phyloP scores from a whole-genome alignment of 2,888 invertebrate genomes.

The Ophioninae sp. region DNA sequence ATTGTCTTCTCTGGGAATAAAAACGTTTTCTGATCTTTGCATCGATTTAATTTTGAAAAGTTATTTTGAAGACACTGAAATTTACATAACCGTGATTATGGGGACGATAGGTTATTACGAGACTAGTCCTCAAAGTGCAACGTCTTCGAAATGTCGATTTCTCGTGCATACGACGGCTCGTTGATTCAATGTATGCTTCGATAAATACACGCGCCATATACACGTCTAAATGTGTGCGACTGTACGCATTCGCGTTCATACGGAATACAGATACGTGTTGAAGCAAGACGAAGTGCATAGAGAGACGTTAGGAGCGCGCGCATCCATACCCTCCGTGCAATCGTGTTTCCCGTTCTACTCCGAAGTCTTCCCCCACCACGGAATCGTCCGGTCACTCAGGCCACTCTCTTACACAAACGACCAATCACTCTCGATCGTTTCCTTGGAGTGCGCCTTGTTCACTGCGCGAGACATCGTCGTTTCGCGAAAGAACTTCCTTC shows the following conservation, averaged over 20 bases:
- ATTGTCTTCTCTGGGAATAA: no score
- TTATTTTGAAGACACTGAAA: no score
- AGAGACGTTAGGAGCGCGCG: constrained; percentile 58
- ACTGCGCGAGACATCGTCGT: constrained; percentile 38
- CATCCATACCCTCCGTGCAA: constrained; percentile 54
- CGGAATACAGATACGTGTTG: not conserved
- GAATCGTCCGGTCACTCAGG: constrained; percentile 51
- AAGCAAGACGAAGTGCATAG: constrained; percentile 49
- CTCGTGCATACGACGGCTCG: not conserved
- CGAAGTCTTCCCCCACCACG: constrained; percentile 32
- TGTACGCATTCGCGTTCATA: constrained; percentile 5
- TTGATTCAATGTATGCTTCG: not conserved
- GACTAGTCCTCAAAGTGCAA: not conserved
- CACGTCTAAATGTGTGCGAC: not conserved
- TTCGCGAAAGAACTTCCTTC: constrained; percentile 44
- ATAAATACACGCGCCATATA: not conserved
- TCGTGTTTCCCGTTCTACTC: constrained; percentile 44
- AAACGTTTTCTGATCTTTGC: no score
- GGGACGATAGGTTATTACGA: not conserved
- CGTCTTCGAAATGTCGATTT: not conserved
- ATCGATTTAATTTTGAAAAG: no score
- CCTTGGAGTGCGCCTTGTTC: constrained; percentile 32
- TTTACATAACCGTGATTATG: not conserved
- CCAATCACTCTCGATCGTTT: constrained; percentile 57
- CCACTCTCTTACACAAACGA: constrained; percentile 32